phyloP scores from a whole-genome alignment of 1,140 invertebrate genomes.

The Eriocheir sinensis region DNA sequence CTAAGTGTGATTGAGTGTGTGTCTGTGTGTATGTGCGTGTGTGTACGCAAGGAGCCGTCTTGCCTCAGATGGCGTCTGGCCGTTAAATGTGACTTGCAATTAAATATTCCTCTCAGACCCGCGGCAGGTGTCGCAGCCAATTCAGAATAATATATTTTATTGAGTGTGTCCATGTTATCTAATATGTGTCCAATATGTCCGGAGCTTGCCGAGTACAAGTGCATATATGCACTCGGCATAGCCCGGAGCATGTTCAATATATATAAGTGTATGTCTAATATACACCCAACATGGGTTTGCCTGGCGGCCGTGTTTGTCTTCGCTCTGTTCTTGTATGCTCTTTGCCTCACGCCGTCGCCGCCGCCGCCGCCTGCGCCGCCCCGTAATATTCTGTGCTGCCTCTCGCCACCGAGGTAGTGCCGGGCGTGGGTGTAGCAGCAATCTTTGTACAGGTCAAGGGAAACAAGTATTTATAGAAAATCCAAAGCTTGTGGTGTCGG shows the following conservation, averaged over 20 bases:
- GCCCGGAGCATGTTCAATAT: slow-evolving; percentile 54
- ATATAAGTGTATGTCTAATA: slow-evolving; percentile 70
- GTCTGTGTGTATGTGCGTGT: slow-evolving; percentile 19
- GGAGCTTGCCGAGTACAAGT: slow-evolving; percentile 51
- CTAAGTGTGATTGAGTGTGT: neutral
- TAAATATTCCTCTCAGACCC: slow-evolving; percentile 49
- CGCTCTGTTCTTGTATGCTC: slow-evolving; percentile 43
- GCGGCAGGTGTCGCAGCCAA: slow-evolving; percentile 24
- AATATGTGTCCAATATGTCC: slow-evolving; percentile 63
- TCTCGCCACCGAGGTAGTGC: neutral
- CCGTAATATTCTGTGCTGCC: neutral
- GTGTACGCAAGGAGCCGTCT: neutral
- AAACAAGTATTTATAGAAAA: neutral
- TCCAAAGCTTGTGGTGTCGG: neutral
- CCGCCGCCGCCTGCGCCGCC: neutral
- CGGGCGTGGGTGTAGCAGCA: neutral
- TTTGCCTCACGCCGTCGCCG: slow-evolving; percentile 26
- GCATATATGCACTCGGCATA: slow-evolving; percentile 58
- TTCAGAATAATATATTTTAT: slow-evolving; percentile 66
- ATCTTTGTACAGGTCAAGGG: slow-evolving; percentile 13
- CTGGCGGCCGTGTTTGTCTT: slow-evolving; percentile 31
- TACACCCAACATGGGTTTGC: slow-evolving; percentile 38
- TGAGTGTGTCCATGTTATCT: slow-evolving; percentile 63
- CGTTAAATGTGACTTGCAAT: slow-evolving; percentile 10
- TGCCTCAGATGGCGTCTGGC: neutral